Conservation (phyloP, 2,113 vertebrate genomes). For the Gopherus evgoodei region DNA sequence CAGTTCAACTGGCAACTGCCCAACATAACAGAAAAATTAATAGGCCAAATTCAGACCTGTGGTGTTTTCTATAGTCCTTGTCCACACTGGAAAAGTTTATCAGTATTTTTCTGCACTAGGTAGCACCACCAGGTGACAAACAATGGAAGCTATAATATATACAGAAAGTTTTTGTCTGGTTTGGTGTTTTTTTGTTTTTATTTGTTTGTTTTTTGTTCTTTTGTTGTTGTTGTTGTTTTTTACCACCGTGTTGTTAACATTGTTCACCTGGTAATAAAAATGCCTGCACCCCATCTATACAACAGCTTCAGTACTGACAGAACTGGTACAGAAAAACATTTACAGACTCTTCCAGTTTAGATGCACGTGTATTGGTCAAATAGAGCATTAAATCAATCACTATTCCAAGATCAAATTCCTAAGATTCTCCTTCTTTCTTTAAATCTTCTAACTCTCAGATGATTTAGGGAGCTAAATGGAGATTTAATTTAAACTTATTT, state of each 20-base stretch:
- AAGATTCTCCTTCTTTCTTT: not conserved
- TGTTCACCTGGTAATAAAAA: not conserved
- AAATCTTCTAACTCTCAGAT: not conserved
- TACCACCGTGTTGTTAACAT: not conserved
- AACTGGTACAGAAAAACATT: not conserved
- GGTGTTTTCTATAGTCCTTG: not conserved
- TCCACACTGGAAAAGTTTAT: accelerated
- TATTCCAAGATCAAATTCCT: not conserved
- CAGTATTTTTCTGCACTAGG: not conserved
- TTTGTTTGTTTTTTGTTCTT: too few species aligned
- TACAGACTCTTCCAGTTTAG: not conserved
- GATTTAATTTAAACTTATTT: constrained; percentile 45
- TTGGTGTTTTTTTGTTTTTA: not conserved
- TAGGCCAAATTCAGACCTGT: not conserved
- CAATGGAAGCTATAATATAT: not conserved
- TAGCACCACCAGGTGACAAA: not conserved
- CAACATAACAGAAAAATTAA: not conserved
- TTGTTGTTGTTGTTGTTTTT: not conserved
- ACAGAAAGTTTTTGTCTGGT: not conserved
- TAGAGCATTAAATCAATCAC: not conserved
- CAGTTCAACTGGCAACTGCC: not conserved
- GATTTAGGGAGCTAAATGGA: not conserved
- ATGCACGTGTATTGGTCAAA: not conserved
- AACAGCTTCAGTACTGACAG: accelerated
- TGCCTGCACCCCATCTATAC: not conserved